Evolutionary conservation across 2,113 vertebrate genomes (phyloP), one percentile per base, ranked within the genome.

Genomic region (Buteo buteo): DNA sequence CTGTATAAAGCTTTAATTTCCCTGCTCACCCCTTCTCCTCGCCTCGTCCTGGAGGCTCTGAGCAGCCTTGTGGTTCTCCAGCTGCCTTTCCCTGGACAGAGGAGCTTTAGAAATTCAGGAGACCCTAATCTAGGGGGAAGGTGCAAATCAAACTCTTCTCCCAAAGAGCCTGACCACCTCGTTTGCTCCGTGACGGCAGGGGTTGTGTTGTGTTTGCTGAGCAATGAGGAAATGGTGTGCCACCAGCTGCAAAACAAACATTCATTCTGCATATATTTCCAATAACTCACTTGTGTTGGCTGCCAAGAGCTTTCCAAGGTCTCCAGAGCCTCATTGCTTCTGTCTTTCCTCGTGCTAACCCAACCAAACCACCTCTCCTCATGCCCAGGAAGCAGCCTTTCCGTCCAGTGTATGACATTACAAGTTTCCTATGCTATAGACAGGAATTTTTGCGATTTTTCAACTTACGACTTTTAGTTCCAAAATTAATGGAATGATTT

Each of bases 361-460:
- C 54, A 45, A 25, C 31, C 61, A 42, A 36, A 22, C 16, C 20
- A 9, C 78, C 65, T 90, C 86, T 84, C 74, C 65, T 64, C 29
- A 26, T 7, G 8, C 19, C 42, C 52, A 16, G 58, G 40, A 45
- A 69, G 67, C 74, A 55, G 70, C 96, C 47, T 84, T 92, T 52
- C 72, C 7, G 49, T 70, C 66, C 82, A 59, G 88, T 72, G 20
- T 44, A 22, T 4, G 14, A 18, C 82, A 61, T 72, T 38, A 36
- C 65, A 55, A 87, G 81, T 83, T 95, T 92, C 93, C 92, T 65
- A 18, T 64, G 93, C 94, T 82, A 72, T 19, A 94, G 87, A 91
- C 78, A 92, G 94, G 88, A 80, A 92, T 93, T 96, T 95, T 83
- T 58, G 79, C 95, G 57, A 88, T 84, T 82, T 82, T 96, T 96